Conservation (phyloP, 2,888 invertebrate species). For the Diplazon laetatorius region DNA sequence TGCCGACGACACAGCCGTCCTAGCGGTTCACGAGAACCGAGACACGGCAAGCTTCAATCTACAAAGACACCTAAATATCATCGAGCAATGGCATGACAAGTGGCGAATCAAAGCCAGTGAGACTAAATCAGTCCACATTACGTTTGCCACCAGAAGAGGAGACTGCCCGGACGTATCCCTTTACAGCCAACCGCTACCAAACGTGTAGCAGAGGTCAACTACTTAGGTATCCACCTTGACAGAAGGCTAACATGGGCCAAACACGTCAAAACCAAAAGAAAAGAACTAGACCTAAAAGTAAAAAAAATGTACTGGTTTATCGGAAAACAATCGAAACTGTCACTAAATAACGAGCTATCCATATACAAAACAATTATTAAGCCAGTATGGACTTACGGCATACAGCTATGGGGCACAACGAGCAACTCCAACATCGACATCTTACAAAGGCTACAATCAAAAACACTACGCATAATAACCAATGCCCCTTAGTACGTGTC, state of each 20-base stretch:
- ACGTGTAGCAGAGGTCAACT: constrained; percentile 54
- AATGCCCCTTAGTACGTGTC: too few relatives aligned
- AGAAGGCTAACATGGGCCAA: constrained; percentile 56
- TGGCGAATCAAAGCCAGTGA: constrained; percentile 69
- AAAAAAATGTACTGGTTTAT: too few relatives aligned
- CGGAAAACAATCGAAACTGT: too few relatives aligned
- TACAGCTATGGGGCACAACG: too few relatives aligned
- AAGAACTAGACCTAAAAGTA: too few relatives aligned
- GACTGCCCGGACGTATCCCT: constrained; percentile 15
- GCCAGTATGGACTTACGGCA: too few relatives aligned
- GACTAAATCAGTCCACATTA: constrained; percentile 67
- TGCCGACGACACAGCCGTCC: neutral
- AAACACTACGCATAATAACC: too few relatives aligned
- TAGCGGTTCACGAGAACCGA: neutral
- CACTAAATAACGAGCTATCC: too few relatives aligned
- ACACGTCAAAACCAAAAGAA: constrained; percentile 3
- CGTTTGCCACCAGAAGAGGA: constrained; percentile 41
- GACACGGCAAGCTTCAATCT: neutral
- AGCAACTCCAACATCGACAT: too few relatives aligned
- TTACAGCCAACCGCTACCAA: neutral
- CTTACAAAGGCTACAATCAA: too few relatives aligned
- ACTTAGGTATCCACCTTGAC: constrained; percentile 68
- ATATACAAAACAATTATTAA: too few relatives aligned
- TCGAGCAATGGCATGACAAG: constrained; percentile 59
- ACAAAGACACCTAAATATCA: constrained; percentile 33